Percentiles rank a stretch among this genome's conserved stretches.
phyloP scores from a whole-genome alignment of 2,113 vertebrate species.

The Caracal caracal region DNA sequence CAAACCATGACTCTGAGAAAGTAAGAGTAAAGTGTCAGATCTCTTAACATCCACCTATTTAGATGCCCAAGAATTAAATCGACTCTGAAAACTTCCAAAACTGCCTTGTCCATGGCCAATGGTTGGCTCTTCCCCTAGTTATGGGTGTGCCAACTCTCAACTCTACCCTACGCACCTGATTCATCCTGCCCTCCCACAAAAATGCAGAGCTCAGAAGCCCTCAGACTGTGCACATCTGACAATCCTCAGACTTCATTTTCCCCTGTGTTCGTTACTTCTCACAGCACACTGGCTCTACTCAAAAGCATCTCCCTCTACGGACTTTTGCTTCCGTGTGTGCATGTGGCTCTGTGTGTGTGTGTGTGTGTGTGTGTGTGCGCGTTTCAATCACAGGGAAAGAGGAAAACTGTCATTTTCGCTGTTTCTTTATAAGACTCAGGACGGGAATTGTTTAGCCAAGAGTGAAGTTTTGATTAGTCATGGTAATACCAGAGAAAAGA shows the following conservation, averaged over 20 bases:
- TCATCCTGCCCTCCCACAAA: neutral
- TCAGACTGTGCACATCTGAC: neutral
- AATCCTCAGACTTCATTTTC: neutral
- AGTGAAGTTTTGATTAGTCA: neutral
- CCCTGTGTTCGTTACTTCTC: neutral
- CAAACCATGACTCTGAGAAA: constrained; percentile 23
- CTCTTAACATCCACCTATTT: neutral
- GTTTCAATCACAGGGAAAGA: neutral
- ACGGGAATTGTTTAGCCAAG: neutral
- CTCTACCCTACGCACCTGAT: neutral
- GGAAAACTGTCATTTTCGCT: neutral
- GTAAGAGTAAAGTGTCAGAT: neutral
- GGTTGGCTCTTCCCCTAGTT: neutral
- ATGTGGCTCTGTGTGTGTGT: neutral
- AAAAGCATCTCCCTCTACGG: neutral
- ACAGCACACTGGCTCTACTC: neutral
- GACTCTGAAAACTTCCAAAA: neutral
- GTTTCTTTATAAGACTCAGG: constrained; percentile 15
- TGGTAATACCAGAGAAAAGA: neutral
- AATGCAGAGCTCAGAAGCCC: neutral
- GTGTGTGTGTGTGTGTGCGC: neutral
- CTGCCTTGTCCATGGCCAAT: neutral
- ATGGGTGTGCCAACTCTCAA: neutral
- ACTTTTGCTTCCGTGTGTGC: neutral
- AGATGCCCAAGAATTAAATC: neutral